Base-by-base conservation (phyloP, 2,113 vertebrate genomes). In the Calyptomena viridis region DNA sequence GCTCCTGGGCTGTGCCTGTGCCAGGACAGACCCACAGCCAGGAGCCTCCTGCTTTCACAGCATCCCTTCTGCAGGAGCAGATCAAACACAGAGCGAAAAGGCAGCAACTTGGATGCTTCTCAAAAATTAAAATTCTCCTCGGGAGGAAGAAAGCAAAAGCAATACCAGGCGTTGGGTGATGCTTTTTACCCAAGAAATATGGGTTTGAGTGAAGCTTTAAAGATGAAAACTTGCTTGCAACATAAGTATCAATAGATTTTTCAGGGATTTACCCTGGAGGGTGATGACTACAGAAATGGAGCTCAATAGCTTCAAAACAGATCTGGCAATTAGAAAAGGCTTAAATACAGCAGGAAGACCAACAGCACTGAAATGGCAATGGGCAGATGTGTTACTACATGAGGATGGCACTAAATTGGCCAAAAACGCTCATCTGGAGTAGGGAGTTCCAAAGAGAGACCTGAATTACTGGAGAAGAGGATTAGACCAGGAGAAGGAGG, bases 41-140 rank as follows among this genome's bases (percentile, higher is more conserved):
- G 69, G 25, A 93, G 47, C 74, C 85, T 89, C 60, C 66, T 72
- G 58, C 42, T 73, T 47, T 53, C 83, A 31, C 89, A 56, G 30
- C 89, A 52, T n/a, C 52, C 33, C 53, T 56, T 72, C 0, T 21
- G 33, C 88, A 59, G 28, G 31, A 87, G 81, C 33, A 79, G 86
- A 92, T 76, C 75, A 76, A 90, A 69, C 0, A 0, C 79, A 21
- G 58, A 94, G 67, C 0, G 2, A 84, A 74, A 94, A 91, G 69
- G 74, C 90, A 86, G 78, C 1, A 3, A 5, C 59, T 89, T 87
- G 94, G 88, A 78, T 1, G 44, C 86, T 76, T 80, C 86, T 86
- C 91, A 94, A 89, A 91, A 85, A 88, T 88, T 56, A 35, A 93
- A 93, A 92, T 88, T 90, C 78, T 82, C 75, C 49, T 52, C 4